Conservation (phyloP, 2,888 invertebrate species). For the Taenaris catops region DNA sequence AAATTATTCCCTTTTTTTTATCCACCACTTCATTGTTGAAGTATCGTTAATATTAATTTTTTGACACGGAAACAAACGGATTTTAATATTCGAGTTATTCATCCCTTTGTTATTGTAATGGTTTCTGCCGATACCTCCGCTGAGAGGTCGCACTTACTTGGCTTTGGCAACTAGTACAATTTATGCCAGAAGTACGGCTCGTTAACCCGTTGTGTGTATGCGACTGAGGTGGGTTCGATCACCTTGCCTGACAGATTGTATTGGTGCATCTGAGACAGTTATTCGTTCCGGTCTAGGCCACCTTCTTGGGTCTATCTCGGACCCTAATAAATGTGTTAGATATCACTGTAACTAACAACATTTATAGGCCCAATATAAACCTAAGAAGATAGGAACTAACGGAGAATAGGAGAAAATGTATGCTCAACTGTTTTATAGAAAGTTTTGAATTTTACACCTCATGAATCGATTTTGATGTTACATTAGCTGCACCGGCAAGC, state of each 20-base stretch:
- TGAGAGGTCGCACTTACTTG: slow-evolving; percentile 12
- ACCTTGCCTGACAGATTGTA: slow-evolving; percentile 13
- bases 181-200: slow-evolving; percentile 13
- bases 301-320: too few species aligned
- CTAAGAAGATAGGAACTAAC: too few species aligned
- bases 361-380: too few species aligned
- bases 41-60: slow-evolving; percentile 80
- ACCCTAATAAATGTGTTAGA: too few species aligned
- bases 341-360: too few species aligned
- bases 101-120: slow-evolving; percentile 73
- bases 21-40: slow-evolving; percentile 69
- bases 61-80: slow-evolving; percentile 71
- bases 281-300: slow-evolving; percentile 14
- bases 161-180: slow-evolving; percentile 13
- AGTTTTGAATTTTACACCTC: too few species aligned
- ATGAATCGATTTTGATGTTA: too few species aligned
- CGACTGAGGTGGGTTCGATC: slow-evolving; percentile 14
- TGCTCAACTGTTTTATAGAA: too few species aligned
- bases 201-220: slow-evolving; percentile 10
- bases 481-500: too few species aligned
- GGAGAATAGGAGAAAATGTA: too few species aligned
- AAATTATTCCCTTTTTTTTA: slow-evolving; percentile 67
- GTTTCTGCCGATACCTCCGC: slow-evolving; percentile 34
- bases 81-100: slow-evolving; percentile 66
- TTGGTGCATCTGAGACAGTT: slow-evolving; percentile 9